A percentile compares a stretch with the other conserved stretches of the same genome.
These are phyloP conservation scores for Diplodus sargus DNA, from an alignment of 2,797 vertebrate genomes.

Conservation along the genomic window DNA sequence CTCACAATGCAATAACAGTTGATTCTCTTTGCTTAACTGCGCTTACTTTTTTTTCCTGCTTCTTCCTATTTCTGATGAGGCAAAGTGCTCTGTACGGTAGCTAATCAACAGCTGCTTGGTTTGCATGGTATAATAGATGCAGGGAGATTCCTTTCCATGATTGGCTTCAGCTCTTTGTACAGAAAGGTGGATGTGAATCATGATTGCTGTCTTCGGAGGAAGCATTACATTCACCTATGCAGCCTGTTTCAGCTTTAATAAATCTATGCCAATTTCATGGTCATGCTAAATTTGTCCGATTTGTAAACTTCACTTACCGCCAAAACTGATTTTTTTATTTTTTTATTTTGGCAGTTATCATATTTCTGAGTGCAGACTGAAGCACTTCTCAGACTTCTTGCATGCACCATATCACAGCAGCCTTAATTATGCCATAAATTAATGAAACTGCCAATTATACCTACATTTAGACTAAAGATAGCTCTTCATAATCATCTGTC, in stretches of 20 bases:
- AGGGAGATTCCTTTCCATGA: constrained; percentile 6
- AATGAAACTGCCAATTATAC: constrained; percentile 41
- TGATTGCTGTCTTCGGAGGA: not conserved
- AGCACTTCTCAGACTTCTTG: constrained; percentile 27
- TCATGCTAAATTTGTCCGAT: constrained; percentile 4
- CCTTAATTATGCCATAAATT: constrained; percentile 53
- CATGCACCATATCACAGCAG: constrained; percentile 38
- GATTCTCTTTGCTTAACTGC: constrained; percentile 36
- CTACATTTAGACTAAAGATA: constrained; percentile 33
- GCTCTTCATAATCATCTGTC: constrained; percentile 32
- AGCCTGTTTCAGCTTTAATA: constrained; percentile 1
- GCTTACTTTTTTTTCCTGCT: not conserved
- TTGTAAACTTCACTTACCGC: constrained; percentile 5
- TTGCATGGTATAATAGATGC: constrained; percentile 27
- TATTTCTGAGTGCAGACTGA: constrained; percentile 18
- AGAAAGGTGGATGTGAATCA: constrained; percentile 9
- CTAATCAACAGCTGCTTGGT: constrained; percentile 35
- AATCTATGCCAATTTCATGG: constrained; percentile 3
- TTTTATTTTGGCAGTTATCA: not conserved
- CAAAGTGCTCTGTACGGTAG: not conserved
- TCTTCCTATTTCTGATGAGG: not conserved
- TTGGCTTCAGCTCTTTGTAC: constrained; percentile 11
- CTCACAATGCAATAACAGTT: constrained; percentile 28
- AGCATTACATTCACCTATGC: constrained; percentile 2
- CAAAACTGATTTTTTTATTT: not conserved